Base-by-base conservation (phyloP, 2,888 invertebrate species). In the Lissonota sp. region DNA sequence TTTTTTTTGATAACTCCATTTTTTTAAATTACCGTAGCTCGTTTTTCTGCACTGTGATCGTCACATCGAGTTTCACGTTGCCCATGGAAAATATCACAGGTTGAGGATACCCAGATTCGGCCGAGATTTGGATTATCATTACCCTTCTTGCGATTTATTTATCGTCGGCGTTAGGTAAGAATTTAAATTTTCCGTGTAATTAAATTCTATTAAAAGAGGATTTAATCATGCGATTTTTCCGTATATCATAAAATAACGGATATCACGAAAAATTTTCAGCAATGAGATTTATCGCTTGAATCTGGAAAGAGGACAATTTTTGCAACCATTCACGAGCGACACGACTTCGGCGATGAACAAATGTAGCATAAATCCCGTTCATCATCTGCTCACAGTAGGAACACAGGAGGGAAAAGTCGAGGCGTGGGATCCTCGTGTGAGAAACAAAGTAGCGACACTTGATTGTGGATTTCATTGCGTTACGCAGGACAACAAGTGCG, bases 41-140 rank as follows among this genome's bases (percentile, higher is more conserved):
- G 96, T 97, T 16, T 97, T 99, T 92, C 93, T 99, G 64, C 97
- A 98, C 93, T 96, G 95, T 90, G 97, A 98, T 92, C 95, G 99
- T 55, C 98, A 96, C 93, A 94, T 99, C 7, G 99, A 99, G 93
- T 97, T 99, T 90, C 99, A 99, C 93, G 96, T 97, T 37, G 97
- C 97, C 57, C 97, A 97, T 92, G 99, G 99, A 0, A 94, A 98
- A 60, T 98, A 99, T 92, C 97, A 97, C 90, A 94, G 98, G 78
- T 94, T 98, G 26, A 93, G 99, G 86, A 98, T 99, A 88, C 99
- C 99, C 8, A 96, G 97, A 88, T 98, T 97, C 94, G 99, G 99
- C 0, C 94, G 99, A 84, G 99, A 99, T 91, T 95, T 99, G 93
- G 95, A 97, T 84, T 99, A 98, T 90, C 98, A 99, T 92, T 94